Evolutionary conservation across 1,140 invertebrate species (phyloP).

Genomic region (Nautilus pompilius): DNA sequence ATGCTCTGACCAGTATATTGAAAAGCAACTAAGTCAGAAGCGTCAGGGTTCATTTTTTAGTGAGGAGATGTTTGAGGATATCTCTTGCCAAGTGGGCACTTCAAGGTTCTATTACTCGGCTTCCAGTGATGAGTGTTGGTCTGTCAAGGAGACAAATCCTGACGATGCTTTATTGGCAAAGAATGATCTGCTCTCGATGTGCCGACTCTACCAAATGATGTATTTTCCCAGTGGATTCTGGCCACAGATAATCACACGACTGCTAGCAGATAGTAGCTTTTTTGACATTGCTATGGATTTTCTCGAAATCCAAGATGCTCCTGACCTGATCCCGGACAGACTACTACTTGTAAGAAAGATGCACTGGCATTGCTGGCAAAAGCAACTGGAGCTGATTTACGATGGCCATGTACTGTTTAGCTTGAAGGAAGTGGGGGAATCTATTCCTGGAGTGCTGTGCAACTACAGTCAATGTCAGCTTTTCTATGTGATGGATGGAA

Average conservation of each 20-base stretch:
- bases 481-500: slow-evolving; percentile 39
- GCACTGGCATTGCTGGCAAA: slow-evolving; percentile 95
- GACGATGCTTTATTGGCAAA: too few relatives aligned
- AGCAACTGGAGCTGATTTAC: slow-evolving; percentile 83
- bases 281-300: slow-evolving; percentile 45
- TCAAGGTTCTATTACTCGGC: too few relatives aligned
- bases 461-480: slow-evolving; percentile 52
- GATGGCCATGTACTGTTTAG: slow-evolving; percentile 54
- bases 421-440: slow-evolving; percentile 32
- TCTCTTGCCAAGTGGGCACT: too few relatives aligned
- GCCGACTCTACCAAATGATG: slow-evolving; percentile 68
- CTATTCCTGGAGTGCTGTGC: slow-evolving; percentile 53
- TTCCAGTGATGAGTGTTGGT: too few relatives aligned
- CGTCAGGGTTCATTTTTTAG: too few relatives aligned
- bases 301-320: slow-evolving; percentile 12
- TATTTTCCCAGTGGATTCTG: slow-evolving; percentile 98
- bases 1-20: too few relatives aligned
- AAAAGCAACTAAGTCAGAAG: too few relatives aligned
- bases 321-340: background rate
- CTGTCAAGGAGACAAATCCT: too few relatives aligned
- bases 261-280: slow-evolving; percentile 74
- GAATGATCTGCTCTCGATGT: slow-evolving; percentile 45
- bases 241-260: slow-evolving; percentile 87
- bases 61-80: too few relatives aligned
- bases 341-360: background rate